Conservation (phyloP, 2,113 vertebrate genomes). For the Hypocryptadius cinnamomeus region DNA sequence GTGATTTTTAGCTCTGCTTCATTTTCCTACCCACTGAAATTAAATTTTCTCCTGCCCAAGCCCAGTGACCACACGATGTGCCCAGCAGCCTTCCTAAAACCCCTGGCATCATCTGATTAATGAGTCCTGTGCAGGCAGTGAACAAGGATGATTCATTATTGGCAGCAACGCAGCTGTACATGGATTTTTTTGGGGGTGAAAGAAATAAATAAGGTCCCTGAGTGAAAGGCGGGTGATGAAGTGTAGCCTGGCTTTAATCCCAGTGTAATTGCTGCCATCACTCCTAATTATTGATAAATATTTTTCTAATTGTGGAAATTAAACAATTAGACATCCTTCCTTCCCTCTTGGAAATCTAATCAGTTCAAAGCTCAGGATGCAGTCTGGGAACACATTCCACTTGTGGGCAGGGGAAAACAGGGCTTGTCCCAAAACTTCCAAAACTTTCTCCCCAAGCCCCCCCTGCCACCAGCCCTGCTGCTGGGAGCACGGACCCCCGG, state of each 20-base stretch:
- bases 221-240: constrained; percentile 7
- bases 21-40: not conserved
- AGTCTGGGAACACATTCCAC: not conserved
- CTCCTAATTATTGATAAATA: constrained; percentile 44
- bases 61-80: not conserved
- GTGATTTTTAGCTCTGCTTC: not conserved
- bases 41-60: not conserved
- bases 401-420: not conserved
- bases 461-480: too few species aligned
- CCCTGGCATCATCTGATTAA: not conserved
- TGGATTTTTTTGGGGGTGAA: not conserved
- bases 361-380: not conserved
- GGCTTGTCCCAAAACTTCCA: not conserved
- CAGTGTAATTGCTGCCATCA: constrained; percentile 14
- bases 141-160: not conserved
- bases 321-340: constrained; percentile 50
- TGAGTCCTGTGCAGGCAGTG: not conserved
- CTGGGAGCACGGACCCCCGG: rapidly evolving
- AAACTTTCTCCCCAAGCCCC: not conserved
- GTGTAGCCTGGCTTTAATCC: constrained; percentile 19
- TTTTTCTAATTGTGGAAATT: constrained; percentile 46
- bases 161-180: not conserved
- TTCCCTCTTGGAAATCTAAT: constrained; percentile 33
- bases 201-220: not conserved
- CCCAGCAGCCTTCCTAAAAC: not conserved